Evolutionary conservation across 2,888 invertebrate genomes (phyloP).

Genomic region (Latrodectus elegans): DNA sequence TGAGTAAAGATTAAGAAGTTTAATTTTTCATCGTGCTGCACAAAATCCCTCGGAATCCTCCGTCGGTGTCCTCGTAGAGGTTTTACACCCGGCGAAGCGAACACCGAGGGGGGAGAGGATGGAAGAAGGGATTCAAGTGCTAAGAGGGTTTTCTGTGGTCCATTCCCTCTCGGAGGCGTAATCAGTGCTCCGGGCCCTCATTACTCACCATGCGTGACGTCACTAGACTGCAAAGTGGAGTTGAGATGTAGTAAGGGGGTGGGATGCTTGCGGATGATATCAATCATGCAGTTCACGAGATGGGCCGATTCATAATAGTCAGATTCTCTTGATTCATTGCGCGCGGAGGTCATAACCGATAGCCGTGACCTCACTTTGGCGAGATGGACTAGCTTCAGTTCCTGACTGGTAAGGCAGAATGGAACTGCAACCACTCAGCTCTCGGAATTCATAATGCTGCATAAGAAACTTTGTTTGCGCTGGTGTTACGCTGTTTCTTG

Average conservation of each 20-base stretch:
- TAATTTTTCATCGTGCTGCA: not conserved
- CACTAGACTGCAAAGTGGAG: conserved; percentile 11
- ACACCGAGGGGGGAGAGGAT: too few relatives aligned
- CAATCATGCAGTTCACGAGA: not conserved
- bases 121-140: too few relatives aligned
- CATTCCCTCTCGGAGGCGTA: conserved; percentile 8
- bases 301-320: not conserved
- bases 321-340: not conserved
- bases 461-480: too few relatives aligned
- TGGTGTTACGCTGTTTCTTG: too few relatives aligned
- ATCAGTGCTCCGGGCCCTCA: conserved; percentile 16
- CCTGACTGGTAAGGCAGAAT: too few relatives aligned
- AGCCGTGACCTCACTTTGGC: too few relatives aligned
- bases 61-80: not conserved
- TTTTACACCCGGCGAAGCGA: too few relatives aligned
- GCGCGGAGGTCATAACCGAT: not conserved
- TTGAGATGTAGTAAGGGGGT: conserved; percentile 20
- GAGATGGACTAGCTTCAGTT: too few relatives aligned
- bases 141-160: not conserved
- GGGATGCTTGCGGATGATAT: not conserved
- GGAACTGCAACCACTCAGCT: too few relatives aligned
- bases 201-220: conserved; percentile 22
- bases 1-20: not conserved
- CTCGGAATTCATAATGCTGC: too few relatives aligned
- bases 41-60: not conserved